These are phyloP conservation scores for Menidia menidia DNA, from an alignment of 2,797 vertebrate species.

Conservation along the genomic window DNA sequence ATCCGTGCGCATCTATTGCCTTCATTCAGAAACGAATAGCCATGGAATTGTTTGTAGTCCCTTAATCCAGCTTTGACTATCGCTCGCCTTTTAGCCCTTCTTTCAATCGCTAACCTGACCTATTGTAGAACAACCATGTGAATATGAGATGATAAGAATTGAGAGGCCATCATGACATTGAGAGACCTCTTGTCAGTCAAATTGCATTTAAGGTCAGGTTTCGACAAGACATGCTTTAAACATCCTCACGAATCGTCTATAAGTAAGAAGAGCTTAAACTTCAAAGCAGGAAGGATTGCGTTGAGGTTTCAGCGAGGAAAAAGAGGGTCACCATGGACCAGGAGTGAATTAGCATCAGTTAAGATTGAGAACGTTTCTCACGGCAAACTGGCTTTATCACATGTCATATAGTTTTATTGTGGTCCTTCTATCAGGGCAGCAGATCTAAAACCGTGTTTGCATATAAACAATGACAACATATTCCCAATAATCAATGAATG, in stretches of 20 bases:
- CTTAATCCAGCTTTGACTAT: conserved; percentile 15
- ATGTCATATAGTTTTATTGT: neutral
- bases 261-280: conserved; percentile 34
- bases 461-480: too few species aligned
- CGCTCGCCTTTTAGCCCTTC: conserved; percentile 6
- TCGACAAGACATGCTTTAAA: conserved; percentile 46
- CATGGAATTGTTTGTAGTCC: conserved; percentile 52
- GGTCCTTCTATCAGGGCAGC: conserved; percentile 6
- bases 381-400: neutral
- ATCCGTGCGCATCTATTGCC: neutral
- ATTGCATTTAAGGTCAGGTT: conserved; percentile 67
- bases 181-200: conserved; percentile 64
- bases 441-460: neutral
- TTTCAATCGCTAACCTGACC: conserved; percentile 17
- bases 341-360: neutral
- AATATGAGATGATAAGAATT: conserved; percentile 54
- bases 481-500: too few species aligned
- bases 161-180: conserved; percentile 48
- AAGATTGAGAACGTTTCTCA: too few species aligned
- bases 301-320: neutral
- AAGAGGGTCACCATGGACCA: neutral
- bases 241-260: conserved; percentile 30
- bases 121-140: conserved; percentile 47
- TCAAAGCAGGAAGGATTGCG: conserved; percentile 23
- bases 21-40: conserved; percentile 26